Conservation (phyloP, 1,140 invertebrate genomes). For the Drosophila subobscura region DNA sequence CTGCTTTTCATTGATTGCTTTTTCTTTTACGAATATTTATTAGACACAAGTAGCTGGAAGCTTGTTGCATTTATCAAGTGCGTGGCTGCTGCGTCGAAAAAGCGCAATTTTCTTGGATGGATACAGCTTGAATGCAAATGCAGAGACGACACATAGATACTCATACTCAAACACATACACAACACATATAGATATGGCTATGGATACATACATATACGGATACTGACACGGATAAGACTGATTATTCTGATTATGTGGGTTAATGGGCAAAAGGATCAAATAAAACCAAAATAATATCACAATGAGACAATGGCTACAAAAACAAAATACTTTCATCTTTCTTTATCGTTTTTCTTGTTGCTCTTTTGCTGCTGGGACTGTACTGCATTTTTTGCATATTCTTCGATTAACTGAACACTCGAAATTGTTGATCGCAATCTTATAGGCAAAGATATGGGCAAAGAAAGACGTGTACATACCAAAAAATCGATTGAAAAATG, state of each 20-base stretch:
- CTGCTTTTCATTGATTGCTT: conserved; percentile 12
- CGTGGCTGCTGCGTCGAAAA: conserved; percentile 68
- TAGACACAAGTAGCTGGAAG: conserved; percentile 42
- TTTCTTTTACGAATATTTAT: conserved; percentile 15
- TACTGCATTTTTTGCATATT: conserved; percentile 35
- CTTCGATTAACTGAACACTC: conserved; percentile 70
- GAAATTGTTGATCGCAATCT: conserved; percentile 40
- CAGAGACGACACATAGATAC: conserved; percentile 42
- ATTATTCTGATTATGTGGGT: conserved; percentile 26
- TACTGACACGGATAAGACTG: not conserved
- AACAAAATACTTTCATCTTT: conserved; percentile 17
- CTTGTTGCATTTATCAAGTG: conserved; percentile 53
- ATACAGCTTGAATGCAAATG: conserved; percentile 16
- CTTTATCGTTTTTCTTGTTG: not conserved
- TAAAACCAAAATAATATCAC: conserved; percentile 27
- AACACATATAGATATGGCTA: conserved; percentile 8
- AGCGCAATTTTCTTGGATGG: conserved; percentile 65
- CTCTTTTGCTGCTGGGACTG: not conserved
- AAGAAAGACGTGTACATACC: conserved; percentile 64
- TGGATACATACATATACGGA: conserved; percentile 4
- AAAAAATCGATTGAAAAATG: conserved; percentile 80
- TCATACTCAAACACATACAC: conserved; percentile 34
- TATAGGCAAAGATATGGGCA: conserved; percentile 20
- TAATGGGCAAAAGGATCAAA: conserved; percentile 35
- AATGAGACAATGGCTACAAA: conserved; percentile 23